Evolutionary conservation across 2,113 vertebrate species (phyloP), one percentile per base, ranked within the genome.

Genomic region (Scalopus aquaticus): DNA sequence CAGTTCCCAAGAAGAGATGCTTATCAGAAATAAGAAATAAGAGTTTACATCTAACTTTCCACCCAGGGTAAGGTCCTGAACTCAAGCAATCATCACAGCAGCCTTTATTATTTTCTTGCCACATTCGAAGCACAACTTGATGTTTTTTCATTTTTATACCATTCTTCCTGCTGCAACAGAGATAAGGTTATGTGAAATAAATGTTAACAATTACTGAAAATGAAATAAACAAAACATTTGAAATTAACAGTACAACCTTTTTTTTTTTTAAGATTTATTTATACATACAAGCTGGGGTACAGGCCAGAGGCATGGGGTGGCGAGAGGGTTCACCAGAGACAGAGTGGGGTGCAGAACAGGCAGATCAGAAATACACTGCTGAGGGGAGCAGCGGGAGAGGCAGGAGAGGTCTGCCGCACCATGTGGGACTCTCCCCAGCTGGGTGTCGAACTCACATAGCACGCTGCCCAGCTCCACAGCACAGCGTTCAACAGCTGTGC

Each of bases 111-210:
- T 91, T 44, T 70, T 92, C 94, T 82, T 65, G 89, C n/a, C 65
- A 84, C 20, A 72, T 81, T 30, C 0, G 13, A 90, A 86, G 62
- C 56, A 86, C 35, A 58, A 7, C 17, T 32, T 51, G n/a, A 77
- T 26, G 54, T 72, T 65, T 92, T 87, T 81, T 73, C 82, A 76
- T 83, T 88, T 91, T 76, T 80, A 88, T 76, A 60, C 30, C 81
- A 84, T 92, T 80, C 73, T 94, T 96, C 54, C 49, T 88, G 35
- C 80, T 92, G 11, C 56, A 90, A 94, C 11, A 88, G 76, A 92
- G 88, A 88, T 58, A 79, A 74, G 16, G 35, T n/a, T 11, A 90
- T 10, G 77, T 35, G 44, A 78, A 22, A 49, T 64, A 79, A 67
- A 88, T 15, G 28, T 83, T 76, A 92, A 89, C 64, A 49, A 95